Evolutionary conservation across 2,888 invertebrate genomes (phyloP).

Genomic region (Camptogramma bilineatum): DNA sequence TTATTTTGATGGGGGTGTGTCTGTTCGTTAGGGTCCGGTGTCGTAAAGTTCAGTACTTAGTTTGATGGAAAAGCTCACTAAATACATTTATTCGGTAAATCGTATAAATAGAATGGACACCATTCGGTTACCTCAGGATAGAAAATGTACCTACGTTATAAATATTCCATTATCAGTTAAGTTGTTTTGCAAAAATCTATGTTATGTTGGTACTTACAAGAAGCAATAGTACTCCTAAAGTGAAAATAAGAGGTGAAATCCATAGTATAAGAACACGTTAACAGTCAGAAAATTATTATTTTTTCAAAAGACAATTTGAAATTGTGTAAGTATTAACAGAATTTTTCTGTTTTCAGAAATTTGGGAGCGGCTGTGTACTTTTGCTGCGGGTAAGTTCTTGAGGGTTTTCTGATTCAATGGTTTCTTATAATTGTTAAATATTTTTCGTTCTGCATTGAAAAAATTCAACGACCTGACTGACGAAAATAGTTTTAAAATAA

Average conservation of each 20-base stretch:
- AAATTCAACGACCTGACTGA: background rate
- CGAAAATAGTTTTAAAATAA: background rate
- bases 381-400: conserved; percentile 68
- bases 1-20: conserved; percentile 48
- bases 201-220: too few relatives aligned
- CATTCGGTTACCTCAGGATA: background rate
- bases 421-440: background rate
- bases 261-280: too few relatives aligned
- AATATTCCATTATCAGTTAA: too few relatives aligned
- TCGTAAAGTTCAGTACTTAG: conserved; percentile 38
- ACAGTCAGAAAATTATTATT: too few relatives aligned
- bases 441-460: too few relatives aligned
- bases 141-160: too few relatives aligned
- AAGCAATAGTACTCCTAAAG: too few relatives aligned
- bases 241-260: too few relatives aligned
- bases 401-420: background rate
- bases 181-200: too few relatives aligned
- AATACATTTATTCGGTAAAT: conserved; percentile 13
- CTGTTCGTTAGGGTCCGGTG: conserved; percentile 31
- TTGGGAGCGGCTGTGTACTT: conserved; percentile 67
- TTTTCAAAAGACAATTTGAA: too few relatives aligned
- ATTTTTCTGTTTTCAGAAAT: conserved; percentile 68
- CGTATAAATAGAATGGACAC: conserved; percentile 1
- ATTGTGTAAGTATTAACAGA: background rate
- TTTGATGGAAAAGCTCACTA: conserved; percentile 32